A percentile compares a stretch with the other conserved stretches of the same genome.
phyloP scores from a whole-genome alignment of 1,140 invertebrate species.

The Pteromalus puparum region DNA sequence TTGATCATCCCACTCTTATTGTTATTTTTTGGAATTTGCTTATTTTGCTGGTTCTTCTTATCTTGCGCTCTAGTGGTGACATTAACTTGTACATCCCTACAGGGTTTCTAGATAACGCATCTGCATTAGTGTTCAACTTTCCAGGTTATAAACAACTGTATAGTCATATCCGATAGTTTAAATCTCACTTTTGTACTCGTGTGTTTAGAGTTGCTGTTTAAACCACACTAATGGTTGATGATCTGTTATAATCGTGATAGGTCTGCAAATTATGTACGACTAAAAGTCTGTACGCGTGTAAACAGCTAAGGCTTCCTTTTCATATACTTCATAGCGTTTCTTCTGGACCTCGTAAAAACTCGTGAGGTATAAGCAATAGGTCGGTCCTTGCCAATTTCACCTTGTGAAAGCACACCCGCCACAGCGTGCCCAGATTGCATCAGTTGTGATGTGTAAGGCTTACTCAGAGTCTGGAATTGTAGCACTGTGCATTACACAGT shows the following conservation, averaged over 20 bases:
- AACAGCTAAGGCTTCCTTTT: conserved; percentile 12
- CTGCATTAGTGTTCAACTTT: background rate
- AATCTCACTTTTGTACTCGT: background rate
- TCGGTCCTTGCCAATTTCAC: conserved; percentile 56
- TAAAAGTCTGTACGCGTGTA: conserved; percentile 64
- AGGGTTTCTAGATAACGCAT: conserved; percentile 5
- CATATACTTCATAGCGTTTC: background rate
- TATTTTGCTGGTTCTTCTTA: background rate
- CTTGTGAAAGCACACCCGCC: conserved; percentile 61
- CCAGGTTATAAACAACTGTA: conserved; percentile 1
- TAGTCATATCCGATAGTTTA: conserved; percentile 31
- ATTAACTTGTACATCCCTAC: background rate
- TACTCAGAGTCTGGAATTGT: conserved; percentile 57
- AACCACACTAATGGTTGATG: conserved; percentile 64
- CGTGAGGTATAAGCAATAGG: conserved; percentile 61
- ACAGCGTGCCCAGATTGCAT: conserved; percentile 63
- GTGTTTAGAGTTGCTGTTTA: background rate
- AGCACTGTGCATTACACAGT: conserved; percentile 54
- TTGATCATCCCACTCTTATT: no score
- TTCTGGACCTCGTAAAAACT: conserved; percentile 12
- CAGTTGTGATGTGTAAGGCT: conserved; percentile 58
- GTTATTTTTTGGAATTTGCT: no score
- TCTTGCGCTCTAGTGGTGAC: no score
- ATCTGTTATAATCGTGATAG: conserved; percentile 72
- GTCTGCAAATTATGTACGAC: conserved; percentile 66